These are phyloP conservation scores for Caenorhabditis afra DNA, from an alignment of 2,888 invertebrate genomes.

Conservation along the genomic window DNA sequence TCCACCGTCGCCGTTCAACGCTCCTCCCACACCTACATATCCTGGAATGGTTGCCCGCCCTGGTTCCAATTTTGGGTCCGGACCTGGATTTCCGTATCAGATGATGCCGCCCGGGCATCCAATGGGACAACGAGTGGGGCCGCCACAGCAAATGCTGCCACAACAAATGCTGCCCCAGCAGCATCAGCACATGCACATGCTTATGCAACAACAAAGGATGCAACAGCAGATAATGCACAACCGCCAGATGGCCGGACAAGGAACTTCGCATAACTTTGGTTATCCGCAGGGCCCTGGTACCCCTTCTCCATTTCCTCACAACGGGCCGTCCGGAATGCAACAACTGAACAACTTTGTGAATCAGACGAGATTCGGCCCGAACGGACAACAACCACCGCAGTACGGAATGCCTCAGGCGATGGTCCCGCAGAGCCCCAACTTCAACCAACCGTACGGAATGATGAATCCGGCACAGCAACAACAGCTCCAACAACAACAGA, in stretches of 20 bases:
- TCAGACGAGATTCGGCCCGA: conserved; percentile 50
- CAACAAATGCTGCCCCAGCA: conserved; percentile 10
- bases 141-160: background rate
- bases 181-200: conserved; percentile 36
- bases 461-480: conserved; percentile 49
- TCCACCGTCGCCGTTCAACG: conserved; percentile 18
- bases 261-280: conserved; percentile 31
- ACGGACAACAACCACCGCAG: conserved; percentile 21
- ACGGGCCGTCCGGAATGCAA: conserved; percentile 41
- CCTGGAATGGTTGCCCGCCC: conserved; percentile 34
- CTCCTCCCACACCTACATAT: conserved; percentile 45
- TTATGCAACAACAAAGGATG: background rate
- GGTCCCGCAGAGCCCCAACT: conserved; percentile 37
- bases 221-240: conserved; percentile 43
- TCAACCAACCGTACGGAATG: conserved; percentile 41
- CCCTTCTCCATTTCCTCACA: conserved; percentile 7
- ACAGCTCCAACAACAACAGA: conserved; percentile 49
- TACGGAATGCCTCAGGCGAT: conserved; percentile 29
- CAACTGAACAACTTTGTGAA: conserved; percentile 64
- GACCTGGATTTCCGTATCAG: conserved; percentile 22
- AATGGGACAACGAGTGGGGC: conserved; percentile 16
- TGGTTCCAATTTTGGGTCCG: conserved; percentile 29
- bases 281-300: conserved; percentile 18
- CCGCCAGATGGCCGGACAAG: conserved; percentile 29
- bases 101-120: conserved; percentile 35